These are phyloP conservation scores for Philopedon plagiatum DNA, from an alignment of 2,888 invertebrate species.

Conservation along the genomic window DNA sequence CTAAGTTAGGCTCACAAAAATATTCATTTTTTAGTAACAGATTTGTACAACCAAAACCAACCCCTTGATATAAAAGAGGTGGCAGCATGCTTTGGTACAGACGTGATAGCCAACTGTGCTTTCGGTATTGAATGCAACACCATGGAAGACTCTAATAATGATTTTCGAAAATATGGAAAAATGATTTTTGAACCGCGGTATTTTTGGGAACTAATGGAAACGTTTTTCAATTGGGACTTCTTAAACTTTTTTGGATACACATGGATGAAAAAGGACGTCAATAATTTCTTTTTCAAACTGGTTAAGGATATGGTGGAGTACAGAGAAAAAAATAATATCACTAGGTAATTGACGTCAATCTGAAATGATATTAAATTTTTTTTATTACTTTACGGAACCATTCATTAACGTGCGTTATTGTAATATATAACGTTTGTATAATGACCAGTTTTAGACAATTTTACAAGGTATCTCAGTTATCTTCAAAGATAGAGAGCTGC, in stretches of 20 bases:
- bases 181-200: constrained; percentile 14
- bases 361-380: too few relatives aligned
- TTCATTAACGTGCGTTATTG: too few relatives aligned
- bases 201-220: constrained; percentile 17
- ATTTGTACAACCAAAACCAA: constrained; percentile 2
- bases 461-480: too few relatives aligned
- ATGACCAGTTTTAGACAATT: too few relatives aligned
- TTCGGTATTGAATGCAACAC: constrained; percentile 30
- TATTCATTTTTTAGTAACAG: neutral
- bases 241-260: constrained; percentile 23
- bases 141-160: constrained; percentile 21
- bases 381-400: too few relatives aligned
- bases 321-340: constrained; percentile 61
- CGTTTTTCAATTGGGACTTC: constrained; percentile 26
- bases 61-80: constrained; percentile 29
- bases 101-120: constrained; percentile 31
- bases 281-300: constrained; percentile 53
- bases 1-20: too few relatives aligned
- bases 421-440: too few relatives aligned
- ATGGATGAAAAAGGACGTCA: constrained; percentile 28
- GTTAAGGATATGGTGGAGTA: constrained; percentile 65
- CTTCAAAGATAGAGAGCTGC: too few relatives aligned
- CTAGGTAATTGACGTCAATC: neutral
- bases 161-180: constrained; percentile 32
- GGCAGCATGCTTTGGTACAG: constrained; percentile 28